Base-by-base conservation (phyloP, 2,888 invertebrate species). In the Calliopum simillimum region DNA sequence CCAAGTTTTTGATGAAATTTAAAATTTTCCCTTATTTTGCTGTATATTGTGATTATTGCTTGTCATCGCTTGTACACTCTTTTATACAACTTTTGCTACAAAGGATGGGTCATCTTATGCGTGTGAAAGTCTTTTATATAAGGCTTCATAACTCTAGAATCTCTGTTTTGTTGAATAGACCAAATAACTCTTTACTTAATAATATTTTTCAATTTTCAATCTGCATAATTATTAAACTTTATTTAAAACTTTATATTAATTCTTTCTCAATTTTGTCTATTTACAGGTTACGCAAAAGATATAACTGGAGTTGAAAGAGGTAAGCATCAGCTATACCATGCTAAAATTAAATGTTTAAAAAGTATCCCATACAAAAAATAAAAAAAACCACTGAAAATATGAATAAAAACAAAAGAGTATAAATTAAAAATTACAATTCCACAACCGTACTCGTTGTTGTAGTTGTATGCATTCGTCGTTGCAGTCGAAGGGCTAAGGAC, bases 221-320 rank as follows among this genome's bases (percentile, higher is more conserved):
- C n/a, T n/a, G n/a, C 33, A 33, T 4, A 33, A 33, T 33, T 33
- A 33, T 56, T 43, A 16, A 25, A 46, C 46, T 47, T 6, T 56
- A 16, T 47, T 46, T 16, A 67, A 71, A 11, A 51, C 59, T 73
- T 65, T 71, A 65, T 66, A 44, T 56, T 43, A 13, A 14, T 44
- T 81, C 16, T 13, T 33, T 74, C 68, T 75, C 1, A 84, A 78
- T 91, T n/a, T n/a, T n/a, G n/a, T n/a, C n/a, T n/a, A n/a, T n/a
- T n/a, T 90, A 44, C 88, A 92, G 92, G 91, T 78, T 85, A 85
- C 85, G 85, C 85, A 86, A 85, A 85, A 85, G 85, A 85, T 78
- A 85, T 86, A 81, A 82, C 83, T 76, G 80, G 85, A 84, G 84
- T 85, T 84, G 84, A 85, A 82, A 84, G 83, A 84, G 86, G 85